These are phyloP conservation scores for Epizoanthus rinbou DNA, from an alignment of 92 coral and sea anemone species.

Conservation along the genomic window DNA sequence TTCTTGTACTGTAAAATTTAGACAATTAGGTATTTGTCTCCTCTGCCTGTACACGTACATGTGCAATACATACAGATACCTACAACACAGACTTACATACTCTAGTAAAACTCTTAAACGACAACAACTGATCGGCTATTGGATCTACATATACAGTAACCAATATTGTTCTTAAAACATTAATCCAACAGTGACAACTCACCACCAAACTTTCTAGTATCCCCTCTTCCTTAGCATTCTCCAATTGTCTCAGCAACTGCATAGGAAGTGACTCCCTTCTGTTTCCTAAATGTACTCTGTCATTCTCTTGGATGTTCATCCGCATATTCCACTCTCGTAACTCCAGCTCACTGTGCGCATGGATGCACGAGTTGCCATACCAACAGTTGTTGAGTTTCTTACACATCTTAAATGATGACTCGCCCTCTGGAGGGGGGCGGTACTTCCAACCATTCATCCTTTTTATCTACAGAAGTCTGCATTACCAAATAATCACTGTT, in stretches of 20 bases:
- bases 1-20: no score
- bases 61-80: no score
- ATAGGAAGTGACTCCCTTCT: conserved; percentile 7
- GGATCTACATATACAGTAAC: no score
- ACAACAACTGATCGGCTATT: no score
- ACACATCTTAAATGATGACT: conserved; percentile 46
- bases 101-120: no score
- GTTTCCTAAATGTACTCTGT: background rate
- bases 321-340: conserved; percentile 49
- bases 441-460: conserved; percentile 45
- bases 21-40: no score
- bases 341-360: conserved; percentile 52
- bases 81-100: no score
- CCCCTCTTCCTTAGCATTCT: background rate
- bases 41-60: no score
- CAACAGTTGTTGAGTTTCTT: conserved; percentile 33
- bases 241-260: conserved; percentile 4
- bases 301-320: background rate
- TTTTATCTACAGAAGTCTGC: background rate
- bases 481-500: no score
- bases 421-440: conserved; percentile 61
- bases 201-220: conserved; percentile 9
- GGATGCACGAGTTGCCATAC: conserved; percentile 48
- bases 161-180: background rate
- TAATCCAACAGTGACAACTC: background rate